Evolutionary conservation across 2,888 invertebrate genomes (phyloP), one percentile per base, ranked within the genome.

Genomic region (Chelonus formosanus): DNA sequence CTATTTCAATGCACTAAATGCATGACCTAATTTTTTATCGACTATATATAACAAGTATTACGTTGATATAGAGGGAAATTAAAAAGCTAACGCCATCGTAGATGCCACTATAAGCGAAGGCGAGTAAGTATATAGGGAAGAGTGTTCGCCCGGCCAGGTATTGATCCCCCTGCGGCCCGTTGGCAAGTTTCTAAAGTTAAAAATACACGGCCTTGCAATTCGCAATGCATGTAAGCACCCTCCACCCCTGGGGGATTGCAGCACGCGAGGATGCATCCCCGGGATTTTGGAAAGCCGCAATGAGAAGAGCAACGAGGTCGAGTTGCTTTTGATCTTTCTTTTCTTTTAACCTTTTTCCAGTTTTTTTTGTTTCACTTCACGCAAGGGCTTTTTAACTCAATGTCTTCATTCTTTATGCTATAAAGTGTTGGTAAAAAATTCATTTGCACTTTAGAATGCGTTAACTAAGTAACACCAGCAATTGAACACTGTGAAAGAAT

Each of bases 101-200:
- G 52, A 50, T 50, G 52, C 31, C 40, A 40, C 40, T 40, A 40
- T 40, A 40, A 40, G 40, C 40, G 40, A 40, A 40, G 40, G 54
- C 31, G 45, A 57, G 57, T 44, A 31, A 40, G 35, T 61, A 61
- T 56, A 63, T 62, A 65, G 60, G 48, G 50, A 57, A 63, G 55
- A 58, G 57, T 62, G 67, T 62, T 52, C 50, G 62, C 57, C 58
- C 52, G 67, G 57, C 67, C 57, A 72, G 76, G 75, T 77, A 77
- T 77, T 77, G 77, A 77, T 77, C 77, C 74, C 73, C 67, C 67
- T 67, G 62, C 69, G 71, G 71, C 72, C 71, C 70, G 72, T 70
- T 74, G 62, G 76, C 75, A 76, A 76, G 74, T 74, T 76, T 74
- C 74, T 74, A 69, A 76, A 75, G 79, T 78, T 78, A 79, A 78